Conservation (phyloP, 1,140 invertebrate genomes). For the Sycophaga agraensis region DNA sequence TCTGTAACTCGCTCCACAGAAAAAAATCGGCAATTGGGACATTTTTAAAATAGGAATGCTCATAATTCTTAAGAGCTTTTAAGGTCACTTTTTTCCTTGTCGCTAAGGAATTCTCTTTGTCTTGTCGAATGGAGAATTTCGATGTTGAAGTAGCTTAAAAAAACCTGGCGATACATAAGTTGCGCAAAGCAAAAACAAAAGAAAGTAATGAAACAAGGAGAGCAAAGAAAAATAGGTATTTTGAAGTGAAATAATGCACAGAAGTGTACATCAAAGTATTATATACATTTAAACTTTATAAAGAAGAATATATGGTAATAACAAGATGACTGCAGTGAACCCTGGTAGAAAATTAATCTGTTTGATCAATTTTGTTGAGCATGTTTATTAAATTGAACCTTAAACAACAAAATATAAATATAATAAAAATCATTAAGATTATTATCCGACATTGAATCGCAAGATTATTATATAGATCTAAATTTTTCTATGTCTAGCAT, state of each 20-base stretch:
- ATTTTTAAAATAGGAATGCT: slow-evolving; percentile 3
- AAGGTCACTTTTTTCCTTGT: slow-evolving; percentile 2
- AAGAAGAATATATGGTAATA: too few species aligned
- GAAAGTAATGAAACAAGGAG: background rate
- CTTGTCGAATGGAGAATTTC: slow-evolving; percentile 8
- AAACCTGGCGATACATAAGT: background rate
- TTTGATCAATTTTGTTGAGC: too few species aligned
- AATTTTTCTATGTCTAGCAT: too few species aligned
- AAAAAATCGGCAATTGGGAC: slow-evolving; percentile 5
- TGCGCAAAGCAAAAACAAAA: background rate
- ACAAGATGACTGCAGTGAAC: too few species aligned
- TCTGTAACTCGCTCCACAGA: too few species aligned
- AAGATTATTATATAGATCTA: too few species aligned
- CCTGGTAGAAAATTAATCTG: too few species aligned
- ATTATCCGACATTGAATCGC: too few species aligned
- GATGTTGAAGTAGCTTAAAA: background rate
- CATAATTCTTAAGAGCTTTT: slow-evolving; percentile 5
- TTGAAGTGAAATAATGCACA: background rate
- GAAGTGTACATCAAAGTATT: background rate
- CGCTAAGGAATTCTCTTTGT: background rate
- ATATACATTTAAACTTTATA: too few species aligned
- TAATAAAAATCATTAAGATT: too few species aligned
- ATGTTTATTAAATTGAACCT: too few species aligned
- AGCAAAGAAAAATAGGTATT: background rate
- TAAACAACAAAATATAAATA: too few species aligned